Evolutionary conservation across 2,888 invertebrate species (phyloP).

Genomic region (Ypsolopha sequella): DNA sequence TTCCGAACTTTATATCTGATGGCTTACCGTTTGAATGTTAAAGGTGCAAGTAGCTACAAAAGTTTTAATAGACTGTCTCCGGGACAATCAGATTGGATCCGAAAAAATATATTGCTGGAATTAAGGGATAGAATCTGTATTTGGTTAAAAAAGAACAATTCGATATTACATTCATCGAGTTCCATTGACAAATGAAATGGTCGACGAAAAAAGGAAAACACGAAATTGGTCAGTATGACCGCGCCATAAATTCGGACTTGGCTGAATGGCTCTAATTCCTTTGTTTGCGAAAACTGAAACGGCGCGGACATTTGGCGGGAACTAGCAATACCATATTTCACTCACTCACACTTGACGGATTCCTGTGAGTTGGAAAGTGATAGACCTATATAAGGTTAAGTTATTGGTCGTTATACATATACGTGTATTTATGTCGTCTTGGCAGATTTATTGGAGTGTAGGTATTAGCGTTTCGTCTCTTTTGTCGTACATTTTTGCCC

Average conservation of each 20-base stretch:
- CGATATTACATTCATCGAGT: constrained; percentile 2
- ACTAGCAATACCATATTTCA: constrained; percentile 48
- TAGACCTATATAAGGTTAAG: constrained; percentile 28
- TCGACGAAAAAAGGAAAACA: constrained; percentile 38
- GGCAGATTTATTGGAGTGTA: constrained; percentile 16
- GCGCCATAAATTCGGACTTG: constrained; percentile 50
- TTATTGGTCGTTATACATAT: constrained; percentile 5
- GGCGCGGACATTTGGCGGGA: constrained; percentile 29
- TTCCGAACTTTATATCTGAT: constrained; percentile 55
- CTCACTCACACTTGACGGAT: constrained; percentile 54
- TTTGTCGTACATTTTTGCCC: neutral
- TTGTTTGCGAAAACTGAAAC: constrained; percentile 64
- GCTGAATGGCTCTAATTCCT: constrained; percentile 58
- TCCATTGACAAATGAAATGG: constrained; percentile 4
- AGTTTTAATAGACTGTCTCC: constrained; percentile 62
- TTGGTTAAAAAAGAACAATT: constrained; percentile 35
- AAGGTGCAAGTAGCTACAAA: constrained; percentile 54
- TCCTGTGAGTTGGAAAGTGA: constrained; percentile 42
- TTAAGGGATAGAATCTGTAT: constrained; percentile 12
- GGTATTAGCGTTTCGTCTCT: constrained; percentile 10
- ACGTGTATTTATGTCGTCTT: constrained; percentile 8
- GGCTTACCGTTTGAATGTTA: constrained; percentile 61
- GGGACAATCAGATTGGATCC: constrained; percentile 48
- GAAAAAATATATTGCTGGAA: constrained; percentile 20
- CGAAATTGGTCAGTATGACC: constrained; percentile 40